Conservation (phyloP, 1,140 invertebrate genomes). For the Spodoptera frugiperda region DNA sequence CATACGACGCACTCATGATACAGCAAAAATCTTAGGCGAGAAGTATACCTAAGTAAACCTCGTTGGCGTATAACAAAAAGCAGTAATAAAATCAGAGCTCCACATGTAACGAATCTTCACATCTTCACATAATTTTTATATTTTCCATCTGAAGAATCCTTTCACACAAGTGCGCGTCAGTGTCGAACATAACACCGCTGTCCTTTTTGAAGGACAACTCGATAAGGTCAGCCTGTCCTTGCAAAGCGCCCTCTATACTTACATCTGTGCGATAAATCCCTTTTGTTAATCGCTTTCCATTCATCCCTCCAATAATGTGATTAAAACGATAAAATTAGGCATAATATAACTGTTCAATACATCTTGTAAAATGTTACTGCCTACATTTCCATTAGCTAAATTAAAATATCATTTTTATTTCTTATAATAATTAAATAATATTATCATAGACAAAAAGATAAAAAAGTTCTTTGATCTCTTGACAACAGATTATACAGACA, state of each 20-base stretch:
- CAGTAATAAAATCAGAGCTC: background rate
- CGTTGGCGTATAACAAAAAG: too few species aligned
- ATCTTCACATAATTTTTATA: background rate
- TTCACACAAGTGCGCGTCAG: background rate
- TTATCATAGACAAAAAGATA: too few species aligned
- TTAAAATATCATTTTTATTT: too few species aligned
- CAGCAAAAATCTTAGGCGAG: too few species aligned
- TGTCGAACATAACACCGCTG: background rate
- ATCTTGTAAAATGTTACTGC: too few species aligned
- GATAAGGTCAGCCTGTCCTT: conserved; percentile 2
- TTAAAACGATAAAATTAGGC: background rate
- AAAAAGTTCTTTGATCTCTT: too few species aligned
- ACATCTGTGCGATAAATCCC: conserved; percentile 6
- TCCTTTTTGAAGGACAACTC: conserved; percentile 9
- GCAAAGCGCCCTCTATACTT: background rate
- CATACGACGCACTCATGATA: too few species aligned
- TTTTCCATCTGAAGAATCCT: background rate
- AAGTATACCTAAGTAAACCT: too few species aligned
- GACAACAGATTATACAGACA: too few species aligned
- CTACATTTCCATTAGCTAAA: too few species aligned
- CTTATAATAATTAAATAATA: too few species aligned
- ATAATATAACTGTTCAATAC: too few species aligned
- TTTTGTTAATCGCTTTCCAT: background rate
- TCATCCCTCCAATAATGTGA: background rate
- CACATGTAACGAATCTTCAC: background rate